Evolutionary conservation across 1,140 invertebrate genomes (phyloP), one percentile per base, ranked within the genome.

Genomic region (Marisa cornuarietis): DNA sequence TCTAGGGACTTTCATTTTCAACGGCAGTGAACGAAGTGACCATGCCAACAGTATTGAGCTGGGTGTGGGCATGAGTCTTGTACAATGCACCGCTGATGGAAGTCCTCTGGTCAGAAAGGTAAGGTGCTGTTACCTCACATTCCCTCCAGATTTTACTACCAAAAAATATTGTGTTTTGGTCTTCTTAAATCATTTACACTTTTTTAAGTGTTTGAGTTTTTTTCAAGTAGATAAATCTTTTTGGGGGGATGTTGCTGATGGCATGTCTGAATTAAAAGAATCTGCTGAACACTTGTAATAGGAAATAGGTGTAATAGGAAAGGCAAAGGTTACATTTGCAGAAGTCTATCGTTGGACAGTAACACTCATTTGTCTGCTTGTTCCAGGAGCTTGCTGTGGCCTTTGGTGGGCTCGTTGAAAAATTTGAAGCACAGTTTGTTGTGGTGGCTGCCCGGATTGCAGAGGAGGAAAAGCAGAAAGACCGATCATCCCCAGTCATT

Each of bases 31-130:
- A 86, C 93, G 97, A 86, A 96, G 94, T 76, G 96, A 96, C 85
- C 97, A 98, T 92, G 96, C 97, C 18, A 97, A 96, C 87, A 96
- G 95, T 87, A 96, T 98, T 79, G 96, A 98, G 92, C 95, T 97
- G 86, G 94, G 94, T 83, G 95, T 99, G 81, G 96, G 95, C 54
- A 95, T 97, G 91, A 96, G 93, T 58, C 92, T 99, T 73, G 93
- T 96, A 49, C 94, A 93, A 13, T 94, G 95, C 11, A 93, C 93
- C 9, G 92, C 94, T 82, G 97, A 99, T 91, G 96, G 96, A 91
- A 96, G 95, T 88, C 94, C 95, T 81, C 91, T 98, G 84, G 97
- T 98, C 79, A 94, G 97, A 86, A 95, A 95, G 91, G 96, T 97
- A 92, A 11, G 54, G 16, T 2, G 16, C 54, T 58, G 54, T 58